Percentiles rank a stretch among this genome's conserved stretches.
These are phyloP conservation scores for Polydrusus pterygomalis DNA, from an alignment of 2,888 invertebrate genomes.

Conservation along the genomic window DNA sequence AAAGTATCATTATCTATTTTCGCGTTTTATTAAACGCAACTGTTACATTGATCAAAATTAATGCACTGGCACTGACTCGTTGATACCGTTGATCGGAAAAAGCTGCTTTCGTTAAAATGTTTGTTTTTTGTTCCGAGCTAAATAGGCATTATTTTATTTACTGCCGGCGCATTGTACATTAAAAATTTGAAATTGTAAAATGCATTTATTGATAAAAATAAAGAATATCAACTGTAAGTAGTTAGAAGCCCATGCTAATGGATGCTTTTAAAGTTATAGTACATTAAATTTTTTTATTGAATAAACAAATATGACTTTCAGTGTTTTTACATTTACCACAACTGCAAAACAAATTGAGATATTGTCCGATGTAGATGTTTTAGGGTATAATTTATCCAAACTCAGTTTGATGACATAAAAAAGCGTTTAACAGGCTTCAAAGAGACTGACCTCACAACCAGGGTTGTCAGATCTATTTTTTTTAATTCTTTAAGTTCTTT, in stretches of 20 bases:
- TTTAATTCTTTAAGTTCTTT: too few species aligned
- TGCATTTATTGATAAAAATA: constrained; percentile 22
- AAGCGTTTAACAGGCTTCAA: too few species aligned
- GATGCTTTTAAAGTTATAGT: constrained; percentile 1
- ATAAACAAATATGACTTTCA: too few species aligned
- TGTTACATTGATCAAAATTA: not conserved
- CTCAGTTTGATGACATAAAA: too few species aligned
- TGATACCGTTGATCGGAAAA: not conserved
- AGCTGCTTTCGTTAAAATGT: not conserved
- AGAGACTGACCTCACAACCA: too few species aligned
- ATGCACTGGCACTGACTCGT: not conserved
- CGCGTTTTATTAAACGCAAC: not conserved
- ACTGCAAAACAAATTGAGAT: too few species aligned
- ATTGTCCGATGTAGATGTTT: too few species aligned
- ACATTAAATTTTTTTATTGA: not conserved
- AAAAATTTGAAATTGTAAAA: constrained; percentile 13
- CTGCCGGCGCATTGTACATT: not conserved
- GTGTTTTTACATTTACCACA: too few species aligned
- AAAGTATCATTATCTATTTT: not conserved
- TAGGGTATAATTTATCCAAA: too few species aligned
- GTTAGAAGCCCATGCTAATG: constrained; percentile 8
- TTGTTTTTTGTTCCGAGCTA: not conserved
- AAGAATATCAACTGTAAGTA: not conserved
- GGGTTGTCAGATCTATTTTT: too few species aligned
- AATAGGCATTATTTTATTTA: constrained; percentile 2